A percentile compares a stretch with the other conserved stretches of the same genome.
Conservation (phyloP, 2,113 vertebrate species). For the Prinia subflava region DNA sequence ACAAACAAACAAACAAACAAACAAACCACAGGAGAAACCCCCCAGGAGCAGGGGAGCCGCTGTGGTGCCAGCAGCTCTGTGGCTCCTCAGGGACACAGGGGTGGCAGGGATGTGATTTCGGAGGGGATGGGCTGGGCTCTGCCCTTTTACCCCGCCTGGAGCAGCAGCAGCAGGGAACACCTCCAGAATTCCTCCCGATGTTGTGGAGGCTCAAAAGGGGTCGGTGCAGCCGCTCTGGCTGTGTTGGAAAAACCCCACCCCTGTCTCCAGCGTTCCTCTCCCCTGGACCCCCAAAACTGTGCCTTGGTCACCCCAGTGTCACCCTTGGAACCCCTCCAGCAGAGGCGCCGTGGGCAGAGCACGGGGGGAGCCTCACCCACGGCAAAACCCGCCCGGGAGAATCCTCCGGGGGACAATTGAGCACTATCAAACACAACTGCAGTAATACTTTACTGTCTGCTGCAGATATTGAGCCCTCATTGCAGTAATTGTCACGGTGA, state of each 20-base stretch:
- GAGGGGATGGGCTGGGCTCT: not conserved
- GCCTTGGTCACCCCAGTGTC: not conserved
- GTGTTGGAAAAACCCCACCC: not conserved
- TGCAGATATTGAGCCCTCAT: constrained; percentile 66
- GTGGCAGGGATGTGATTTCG: not conserved
- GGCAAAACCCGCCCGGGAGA: not conserved
- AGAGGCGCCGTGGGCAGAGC: not conserved
- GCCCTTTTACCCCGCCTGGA: not conserved
- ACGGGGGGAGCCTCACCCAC: not conserved
- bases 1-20: not conserved
- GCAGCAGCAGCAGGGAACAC: not conserved
- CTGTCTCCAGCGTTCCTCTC: not conserved
- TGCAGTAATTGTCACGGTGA: constrained; percentile 68
- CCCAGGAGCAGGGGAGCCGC: not conserved
- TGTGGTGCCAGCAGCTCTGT: accelerated
- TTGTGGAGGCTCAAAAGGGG: accelerated
- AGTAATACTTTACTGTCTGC: constrained; percentile 66
- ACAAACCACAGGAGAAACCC: not conserved
- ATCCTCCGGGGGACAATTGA: constrained; percentile 65
- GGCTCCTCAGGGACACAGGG: accelerated
- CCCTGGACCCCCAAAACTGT: not conserved
- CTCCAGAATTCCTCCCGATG: not conserved
- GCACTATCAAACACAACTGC: constrained; percentile 62
- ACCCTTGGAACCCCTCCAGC: constrained; percentile 42
- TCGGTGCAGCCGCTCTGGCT: accelerated